Percentiles rank a stretch among this genome's conserved stretches.
Evolutionary conservation across 2,888 invertebrate genomes (phyloP).

Genomic region (Campopleginae sp.): DNA sequence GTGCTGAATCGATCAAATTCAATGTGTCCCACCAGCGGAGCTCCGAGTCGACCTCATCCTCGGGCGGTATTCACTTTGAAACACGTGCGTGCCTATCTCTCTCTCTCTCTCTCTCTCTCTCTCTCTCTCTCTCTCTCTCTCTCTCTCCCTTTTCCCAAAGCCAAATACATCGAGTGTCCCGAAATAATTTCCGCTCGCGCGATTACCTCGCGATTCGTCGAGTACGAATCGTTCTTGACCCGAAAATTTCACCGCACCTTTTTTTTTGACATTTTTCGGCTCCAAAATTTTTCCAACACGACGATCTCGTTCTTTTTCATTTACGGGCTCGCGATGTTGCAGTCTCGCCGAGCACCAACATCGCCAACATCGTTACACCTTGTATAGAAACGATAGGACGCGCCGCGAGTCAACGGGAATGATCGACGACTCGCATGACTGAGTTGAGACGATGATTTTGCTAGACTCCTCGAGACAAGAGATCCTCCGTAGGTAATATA

Average conservation of each 20-base stretch:
- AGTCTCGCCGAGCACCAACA: background rate
- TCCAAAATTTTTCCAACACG: background rate
- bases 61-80: slow-evolving; percentile 61
- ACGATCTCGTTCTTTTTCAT: background rate
- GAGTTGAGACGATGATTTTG: slow-evolving; percentile 44
- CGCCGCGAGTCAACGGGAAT: slow-evolving; percentile 31
- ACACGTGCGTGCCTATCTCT: slow-evolving; percentile 3
- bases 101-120: no score
- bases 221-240: background rate
- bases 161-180: background rate
- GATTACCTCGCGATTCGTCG: background rate
- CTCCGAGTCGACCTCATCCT: slow-evolving; percentile 40
- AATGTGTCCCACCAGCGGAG: slow-evolving; percentile 50
- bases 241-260: background rate
- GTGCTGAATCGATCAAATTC: slow-evolving; percentile 62
- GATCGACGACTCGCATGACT: slow-evolving; percentile 59
- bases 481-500: slow-evolving; percentile 32
- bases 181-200: background rate
- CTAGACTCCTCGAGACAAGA: slow-evolving; percentile 4
- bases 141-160: background rate
- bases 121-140: no score
- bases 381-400: background rate
- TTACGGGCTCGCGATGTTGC: background rate
- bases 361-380: background rate
- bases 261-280: no score